Percentiles rank a stretch among this genome's conserved stretches.
Conservation (phyloP, 2,888 invertebrate genomes). For the Drosophila kanekoi region DNA sequence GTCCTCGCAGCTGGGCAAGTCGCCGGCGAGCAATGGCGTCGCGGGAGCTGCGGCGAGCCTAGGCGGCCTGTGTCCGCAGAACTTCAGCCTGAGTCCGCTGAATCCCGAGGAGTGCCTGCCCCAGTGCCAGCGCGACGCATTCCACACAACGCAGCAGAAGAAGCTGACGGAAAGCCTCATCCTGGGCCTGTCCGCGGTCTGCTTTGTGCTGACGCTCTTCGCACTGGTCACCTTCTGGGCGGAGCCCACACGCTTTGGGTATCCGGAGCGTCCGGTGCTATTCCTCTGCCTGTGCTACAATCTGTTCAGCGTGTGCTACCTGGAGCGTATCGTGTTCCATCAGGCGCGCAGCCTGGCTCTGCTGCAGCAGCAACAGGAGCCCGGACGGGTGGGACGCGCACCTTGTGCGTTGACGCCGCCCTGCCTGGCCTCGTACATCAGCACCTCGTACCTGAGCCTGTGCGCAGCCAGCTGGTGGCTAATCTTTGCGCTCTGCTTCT, state of each 20-base stretch:
- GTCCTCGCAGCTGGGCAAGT: slow-evolving; percentile 69
- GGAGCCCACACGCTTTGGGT: slow-evolving; percentile 94
- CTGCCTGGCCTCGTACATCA: slow-evolving; percentile 91
- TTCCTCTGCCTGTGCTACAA: slow-evolving; percentile 96
- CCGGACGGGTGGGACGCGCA: slow-evolving; percentile 78
- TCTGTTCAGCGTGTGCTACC: slow-evolving; percentile 91
- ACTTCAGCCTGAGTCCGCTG: slow-evolving; percentile 86
- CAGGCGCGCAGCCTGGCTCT: slow-evolving; percentile 80
- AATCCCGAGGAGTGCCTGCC: slow-evolving; percentile 87
- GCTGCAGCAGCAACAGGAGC: slow-evolving; percentile 83
- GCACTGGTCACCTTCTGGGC: slow-evolving; percentile 94
- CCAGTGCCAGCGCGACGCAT: slow-evolving; percentile 89
- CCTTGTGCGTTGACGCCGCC: slow-evolving; percentile 86
- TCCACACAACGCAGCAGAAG: slow-evolving; percentile 89
- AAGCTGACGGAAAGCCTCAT: slow-evolving; percentile 90
- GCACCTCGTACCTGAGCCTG: slow-evolving; percentile 91
- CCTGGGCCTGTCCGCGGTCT: slow-evolving; percentile 91
- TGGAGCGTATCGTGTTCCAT: slow-evolving; percentile 88
- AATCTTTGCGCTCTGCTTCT: slow-evolving; percentile 95
- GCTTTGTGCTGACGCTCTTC: slow-evolving; percentile 93
- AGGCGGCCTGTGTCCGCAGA: slow-evolving; percentile 86
- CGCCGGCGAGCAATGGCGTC: slow-evolving; percentile 13
- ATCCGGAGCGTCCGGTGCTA: slow-evolving; percentile 96
- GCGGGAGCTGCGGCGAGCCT: slow-evolving; percentile 8
- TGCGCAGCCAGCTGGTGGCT: slow-evolving; percentile 95